Conservation (phyloP, 2,888 invertebrate genomes). For the Fragum fragum region DNA sequence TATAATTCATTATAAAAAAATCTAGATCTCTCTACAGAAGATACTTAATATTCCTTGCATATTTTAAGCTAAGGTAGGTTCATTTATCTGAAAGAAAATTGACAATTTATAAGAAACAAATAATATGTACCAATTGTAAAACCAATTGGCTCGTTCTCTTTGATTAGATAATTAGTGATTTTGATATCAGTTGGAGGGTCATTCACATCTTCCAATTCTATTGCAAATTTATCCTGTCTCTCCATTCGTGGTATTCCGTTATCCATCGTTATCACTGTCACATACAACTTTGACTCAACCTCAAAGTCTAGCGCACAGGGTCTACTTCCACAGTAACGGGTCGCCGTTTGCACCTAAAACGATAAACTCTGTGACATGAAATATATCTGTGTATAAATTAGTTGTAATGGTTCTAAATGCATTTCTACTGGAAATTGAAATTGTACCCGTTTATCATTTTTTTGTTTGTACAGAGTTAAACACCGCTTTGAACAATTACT, state of each 20-base stretch:
- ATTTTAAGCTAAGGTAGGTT: too few relatives aligned
- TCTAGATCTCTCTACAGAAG: too few relatives aligned
- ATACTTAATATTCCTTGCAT: too few relatives aligned
- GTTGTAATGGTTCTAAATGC: too few relatives aligned
- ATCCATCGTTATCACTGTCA: conserved; percentile 72
- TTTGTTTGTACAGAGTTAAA: too few relatives aligned
- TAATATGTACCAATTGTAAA: conserved; percentile 55
- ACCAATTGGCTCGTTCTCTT: conserved; percentile 66
- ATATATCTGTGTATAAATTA: too few relatives aligned
- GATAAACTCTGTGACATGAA: too few relatives aligned
- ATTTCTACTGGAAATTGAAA: too few relatives aligned
- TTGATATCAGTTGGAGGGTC: conserved; percentile 67
- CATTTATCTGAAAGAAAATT: too few relatives aligned
- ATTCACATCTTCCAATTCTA: conserved; percentile 65
- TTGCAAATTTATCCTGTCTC: conserved; percentile 49
- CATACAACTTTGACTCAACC: conserved; percentile 36
- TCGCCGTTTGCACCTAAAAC: conserved; percentile 54
- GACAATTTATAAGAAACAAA: background rate
- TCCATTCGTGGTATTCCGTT: conserved; percentile 65
- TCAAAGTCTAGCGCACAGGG: conserved; percentile 69
- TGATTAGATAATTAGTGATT: conserved; percentile 56
- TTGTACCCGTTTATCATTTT: too few relatives aligned
- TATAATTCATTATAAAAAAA: too few relatives aligned
- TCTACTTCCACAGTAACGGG: conserved; percentile 48
- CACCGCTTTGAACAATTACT: too few relatives aligned